Percentiles rank a stretch among this genome's conserved stretches.
Evolutionary conservation across 2,797 vertebrate genomes (phyloP).

Genomic region (Enteromius thamalakanensis): DNA sequence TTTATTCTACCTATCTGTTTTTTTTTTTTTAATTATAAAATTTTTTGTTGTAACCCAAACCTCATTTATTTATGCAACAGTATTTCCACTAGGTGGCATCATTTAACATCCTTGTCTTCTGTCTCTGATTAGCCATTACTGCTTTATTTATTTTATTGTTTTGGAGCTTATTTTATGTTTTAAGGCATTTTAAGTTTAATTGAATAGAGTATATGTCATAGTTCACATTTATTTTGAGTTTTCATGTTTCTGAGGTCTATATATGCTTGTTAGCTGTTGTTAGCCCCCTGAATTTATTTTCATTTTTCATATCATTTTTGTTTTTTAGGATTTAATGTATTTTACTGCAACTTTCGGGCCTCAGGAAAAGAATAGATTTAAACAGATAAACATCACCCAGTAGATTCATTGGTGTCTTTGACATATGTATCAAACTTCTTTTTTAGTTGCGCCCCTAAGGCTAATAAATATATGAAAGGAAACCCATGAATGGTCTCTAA

Average conservation of each 20-base stretch:
- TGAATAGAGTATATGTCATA: neutral
- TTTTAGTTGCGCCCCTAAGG: neutral
- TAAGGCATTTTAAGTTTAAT: neutral
- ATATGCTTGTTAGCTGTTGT: neutral
- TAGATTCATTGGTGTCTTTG: neutral
- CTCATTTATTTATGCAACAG: neutral
- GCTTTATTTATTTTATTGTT: neutral
- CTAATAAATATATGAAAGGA: neutral
- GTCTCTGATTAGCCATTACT: neutral
- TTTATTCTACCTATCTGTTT: neutral
- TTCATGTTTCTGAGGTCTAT: neutral
- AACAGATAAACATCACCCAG: neutral
- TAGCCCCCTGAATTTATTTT: neutral
- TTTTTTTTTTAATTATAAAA: neutral
- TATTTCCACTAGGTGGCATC: slow-evolving; percentile 53
- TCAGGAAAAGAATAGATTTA: neutral
- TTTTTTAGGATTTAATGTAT: neutral
- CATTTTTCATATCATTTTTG: neutral
- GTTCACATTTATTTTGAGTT: slow-evolving; percentile 1
- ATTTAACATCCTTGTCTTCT: slow-evolving; percentile 25
- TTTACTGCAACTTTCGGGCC: neutral
- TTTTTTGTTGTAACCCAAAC: no score
- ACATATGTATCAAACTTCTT: neutral
- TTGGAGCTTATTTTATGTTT: neutral
- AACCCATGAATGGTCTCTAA: neutral